Base-by-base conservation (phyloP, 2,888 invertebrate genomes). In the Carabus problematicus region DNA sequence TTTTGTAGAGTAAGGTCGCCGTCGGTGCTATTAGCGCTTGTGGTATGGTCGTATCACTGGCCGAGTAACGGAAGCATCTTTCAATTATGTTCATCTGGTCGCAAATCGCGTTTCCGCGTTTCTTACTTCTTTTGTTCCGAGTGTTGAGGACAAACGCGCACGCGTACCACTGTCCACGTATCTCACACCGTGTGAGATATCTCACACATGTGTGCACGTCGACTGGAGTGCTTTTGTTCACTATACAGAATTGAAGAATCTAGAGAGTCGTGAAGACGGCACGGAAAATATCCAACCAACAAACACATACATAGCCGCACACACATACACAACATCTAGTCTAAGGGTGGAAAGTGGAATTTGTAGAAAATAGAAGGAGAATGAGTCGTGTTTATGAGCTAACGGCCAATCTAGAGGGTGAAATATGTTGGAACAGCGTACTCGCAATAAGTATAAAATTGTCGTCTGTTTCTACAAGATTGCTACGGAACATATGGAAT, bases 21-120 rank as follows among this genome's bases (percentile, higher is more conserved):
- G 61, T 18, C 62, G 41, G 42, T 19, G 42, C 60, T 60, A 60
- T 60, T 60, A 60, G 60, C 60, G 42, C 45, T 43, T 6, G 29
- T 29, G 6, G 52, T 19, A 11, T 52, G 52, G 52, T 16, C 52
- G 52, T 14, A 19, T 19, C 29, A 29, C 29, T 29, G 6, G 49
- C 49, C 14, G 16, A 18, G 18, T 54, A 40, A 29, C 63, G 63
- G 63, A 64, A 64, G 54, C 54, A 54, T 54, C 63, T 64, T 64
- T 52, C 63, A 64, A 64, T 64, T 64, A 64, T 64, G 63, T 64
- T 64, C 63, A 64, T 64, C 63, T 64, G 63, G 63, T 54, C 63
- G 60, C 60, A 60, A 42, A 60, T 60, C 60, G 63, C 18, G 52
- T 64, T 64, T 64, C 63, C 63, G 52, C 54, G 54, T 52, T 42